Percentiles rank a stretch among this genome's conserved stretches.
These are phyloP conservation scores for Chaenodraco wilsoni DNA, from an alignment of 2,797 vertebrate genomes.

Conservation along the genomic window DNA sequence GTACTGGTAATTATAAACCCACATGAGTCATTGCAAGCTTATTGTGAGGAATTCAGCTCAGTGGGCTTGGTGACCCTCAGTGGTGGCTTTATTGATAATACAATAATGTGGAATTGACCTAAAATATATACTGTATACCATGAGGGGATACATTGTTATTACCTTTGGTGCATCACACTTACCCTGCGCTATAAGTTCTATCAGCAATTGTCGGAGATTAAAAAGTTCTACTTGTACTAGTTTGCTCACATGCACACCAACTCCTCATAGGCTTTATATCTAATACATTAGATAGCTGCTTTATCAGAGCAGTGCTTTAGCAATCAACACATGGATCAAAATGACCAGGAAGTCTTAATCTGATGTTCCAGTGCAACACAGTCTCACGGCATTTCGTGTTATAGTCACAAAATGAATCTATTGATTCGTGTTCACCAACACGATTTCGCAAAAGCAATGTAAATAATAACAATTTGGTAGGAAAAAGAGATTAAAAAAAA, in stretches of 20 bases:
- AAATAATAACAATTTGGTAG: too few species aligned
- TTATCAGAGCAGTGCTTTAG: background rate
- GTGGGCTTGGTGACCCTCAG: background rate
- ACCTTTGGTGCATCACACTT: background rate
- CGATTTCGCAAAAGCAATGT: too few species aligned
- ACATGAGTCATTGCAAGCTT: background rate
- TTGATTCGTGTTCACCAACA: too few species aligned
- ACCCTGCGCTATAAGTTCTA: background rate
- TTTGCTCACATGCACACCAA: background rate
- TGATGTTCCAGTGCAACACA: background rate
- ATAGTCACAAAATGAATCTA: too few species aligned
- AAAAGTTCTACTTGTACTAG: background rate
- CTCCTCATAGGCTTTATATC: background rate
- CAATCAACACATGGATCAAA: constrained; percentile 4
- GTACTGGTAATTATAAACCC: background rate
- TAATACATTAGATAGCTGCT: background rate
- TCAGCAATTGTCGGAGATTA: background rate
- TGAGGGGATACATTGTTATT: background rate
- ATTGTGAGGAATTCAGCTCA: background rate
- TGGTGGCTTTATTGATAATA: background rate
- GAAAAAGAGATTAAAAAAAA: too few species aligned
- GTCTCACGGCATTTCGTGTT: too few species aligned
- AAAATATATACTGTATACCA: background rate
- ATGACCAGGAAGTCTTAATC: background rate
- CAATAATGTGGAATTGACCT: background rate